Evolutionary conservation across 2,888 invertebrate species (phyloP).

Genomic region (Patella pellucida): DNA sequence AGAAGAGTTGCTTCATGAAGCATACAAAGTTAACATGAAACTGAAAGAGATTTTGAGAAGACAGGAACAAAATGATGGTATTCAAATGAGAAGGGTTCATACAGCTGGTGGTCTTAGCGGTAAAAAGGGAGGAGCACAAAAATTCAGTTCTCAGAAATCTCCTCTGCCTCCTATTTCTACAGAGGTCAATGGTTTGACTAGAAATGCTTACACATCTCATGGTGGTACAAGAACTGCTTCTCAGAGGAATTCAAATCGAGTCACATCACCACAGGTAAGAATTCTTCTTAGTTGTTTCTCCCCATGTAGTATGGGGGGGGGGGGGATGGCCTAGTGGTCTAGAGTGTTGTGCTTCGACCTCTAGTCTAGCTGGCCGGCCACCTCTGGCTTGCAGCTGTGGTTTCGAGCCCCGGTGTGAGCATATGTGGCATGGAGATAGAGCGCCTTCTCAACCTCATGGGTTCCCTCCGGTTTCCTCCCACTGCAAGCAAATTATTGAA

Average conservation of each 20-base stretch:
- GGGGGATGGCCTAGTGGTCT: no score
- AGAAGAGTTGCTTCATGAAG: slow-evolving; percentile 54
- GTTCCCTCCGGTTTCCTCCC: no score
- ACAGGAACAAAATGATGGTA: slow-evolving; percentile 33
- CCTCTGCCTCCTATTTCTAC: background rate
- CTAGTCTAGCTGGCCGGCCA: no score
- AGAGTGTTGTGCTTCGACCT: no score
- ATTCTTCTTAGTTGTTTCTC: no score
- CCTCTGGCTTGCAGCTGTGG: no score
- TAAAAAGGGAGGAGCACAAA: background rate
- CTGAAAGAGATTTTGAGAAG: slow-evolving; percentile 48
- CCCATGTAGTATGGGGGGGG: no score
- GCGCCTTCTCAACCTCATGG: no score
- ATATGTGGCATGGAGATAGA: no score
- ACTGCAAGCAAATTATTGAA: no score
- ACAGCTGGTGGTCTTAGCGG: background rate
- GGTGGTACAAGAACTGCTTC: background rate
- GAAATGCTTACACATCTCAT: background rate
- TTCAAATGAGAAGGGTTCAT: background rate
- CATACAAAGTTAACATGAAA: slow-evolving; percentile 56
- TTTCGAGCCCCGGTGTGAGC: no score
- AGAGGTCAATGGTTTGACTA: background rate
- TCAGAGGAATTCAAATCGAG: background rate
- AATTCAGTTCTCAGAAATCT: background rate
- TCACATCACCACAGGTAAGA: background rate